Percentiles rank a stretch among this genome's conserved stretches.
These are phyloP conservation scores for Archips xylosteana DNA, from an alignment of 2,888 invertebrate species.

Conservation along the genomic window DNA sequence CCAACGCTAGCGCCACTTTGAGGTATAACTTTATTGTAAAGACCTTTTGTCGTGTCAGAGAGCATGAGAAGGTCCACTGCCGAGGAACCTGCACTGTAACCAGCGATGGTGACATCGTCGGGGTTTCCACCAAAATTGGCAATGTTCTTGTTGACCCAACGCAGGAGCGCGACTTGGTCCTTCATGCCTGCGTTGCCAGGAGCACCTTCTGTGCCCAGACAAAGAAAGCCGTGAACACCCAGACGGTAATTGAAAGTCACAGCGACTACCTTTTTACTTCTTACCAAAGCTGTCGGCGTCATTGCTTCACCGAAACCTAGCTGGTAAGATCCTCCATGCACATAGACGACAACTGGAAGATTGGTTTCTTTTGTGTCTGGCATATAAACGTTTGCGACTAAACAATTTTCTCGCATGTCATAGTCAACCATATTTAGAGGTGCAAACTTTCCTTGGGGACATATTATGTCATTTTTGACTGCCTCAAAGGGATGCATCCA, in stretches of 20 bases:
- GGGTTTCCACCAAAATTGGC: slow-evolving; percentile 68
- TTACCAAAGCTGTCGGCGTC: slow-evolving; percentile 41
- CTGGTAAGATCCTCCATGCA: slow-evolving; percentile 56
- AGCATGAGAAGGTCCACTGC: slow-evolving; percentile 63
- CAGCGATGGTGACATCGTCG: slow-evolving; percentile 63
- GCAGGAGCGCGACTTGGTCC: slow-evolving; percentile 65
- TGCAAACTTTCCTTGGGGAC: slow-evolving; percentile 13
- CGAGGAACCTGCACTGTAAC: slow-evolving; percentile 65
- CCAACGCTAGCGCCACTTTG: slow-evolving; percentile 60
- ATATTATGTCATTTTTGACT: slow-evolving; percentile 23
- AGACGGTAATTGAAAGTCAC: slow-evolving; percentile 53
- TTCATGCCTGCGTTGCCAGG: slow-evolving; percentile 67
- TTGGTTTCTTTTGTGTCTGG: slow-evolving; percentile 51
- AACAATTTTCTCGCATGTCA: slow-evolving; percentile 35
- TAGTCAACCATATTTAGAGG: neutral
- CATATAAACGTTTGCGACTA: slow-evolving; percentile 46
- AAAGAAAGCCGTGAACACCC: slow-evolving; percentile 56
- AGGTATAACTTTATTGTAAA: slow-evolving; percentile 64
- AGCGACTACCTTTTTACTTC: slow-evolving; percentile 43
- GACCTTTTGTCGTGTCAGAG: slow-evolving; percentile 58
- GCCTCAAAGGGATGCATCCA: slow-evolving; percentile 32
- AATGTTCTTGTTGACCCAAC: slow-evolving; percentile 66
- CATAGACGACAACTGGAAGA: slow-evolving; percentile 52
- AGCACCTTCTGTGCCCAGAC: slow-evolving; percentile 54
- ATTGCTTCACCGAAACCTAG: slow-evolving; percentile 44